phyloP scores from a whole-genome alignment of 2,797 vertebrate species.

The Ptychadena robeensis region DNA sequence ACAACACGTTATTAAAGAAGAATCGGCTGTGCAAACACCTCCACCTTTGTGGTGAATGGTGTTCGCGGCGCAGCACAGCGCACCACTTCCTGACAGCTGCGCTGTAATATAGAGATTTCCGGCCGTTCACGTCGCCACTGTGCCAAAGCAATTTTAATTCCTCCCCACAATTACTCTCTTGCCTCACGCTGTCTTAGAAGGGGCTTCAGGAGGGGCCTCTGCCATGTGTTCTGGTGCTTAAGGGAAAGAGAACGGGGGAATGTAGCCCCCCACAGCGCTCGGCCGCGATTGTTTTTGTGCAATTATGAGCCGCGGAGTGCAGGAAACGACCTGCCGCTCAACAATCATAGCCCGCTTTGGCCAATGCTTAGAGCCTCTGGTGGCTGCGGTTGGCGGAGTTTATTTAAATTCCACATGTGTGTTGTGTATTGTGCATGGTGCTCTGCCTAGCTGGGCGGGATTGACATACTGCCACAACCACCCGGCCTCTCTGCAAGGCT shows the following conservation, averaged over 20 bases:
- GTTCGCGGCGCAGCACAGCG: slow-evolving; percentile 23
- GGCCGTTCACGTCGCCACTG: slow-evolving; percentile 17
- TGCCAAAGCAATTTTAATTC: slow-evolving; percentile 55
- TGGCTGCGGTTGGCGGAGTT: neutral
- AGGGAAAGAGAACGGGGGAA: neutral
- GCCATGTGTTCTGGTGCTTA: too few relatives aligned
- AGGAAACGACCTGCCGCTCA: slow-evolving; percentile 14
- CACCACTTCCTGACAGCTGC: slow-evolving; percentile 49
- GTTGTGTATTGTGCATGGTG: slow-evolving; percentile 89
- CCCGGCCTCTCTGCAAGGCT: slow-evolving; percentile 93
- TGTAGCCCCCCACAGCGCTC: slow-evolving; percentile 14
- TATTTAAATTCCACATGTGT: neutral
- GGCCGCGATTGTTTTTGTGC: neutral
- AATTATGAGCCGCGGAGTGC: slow-evolving; percentile 12
- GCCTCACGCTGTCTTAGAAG: neutral
- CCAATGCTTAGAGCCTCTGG: neutral
- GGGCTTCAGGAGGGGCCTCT: slow-evolving; percentile 12
- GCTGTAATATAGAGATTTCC: slow-evolving; percentile 13
- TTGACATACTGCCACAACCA: slow-evolving; percentile 97
- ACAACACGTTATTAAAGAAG: slow-evolving; percentile 39
- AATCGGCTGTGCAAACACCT: slow-evolving; percentile 16
- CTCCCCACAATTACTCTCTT: slow-evolving; percentile 33
- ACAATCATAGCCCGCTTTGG: neutral
- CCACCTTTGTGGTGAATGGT: slow-evolving; percentile 27
- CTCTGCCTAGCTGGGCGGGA: slow-evolving; percentile 94